phyloP scores from a whole-genome alignment of 2,888 invertebrate genomes.

The Kryphioiulus occultus region DNA sequence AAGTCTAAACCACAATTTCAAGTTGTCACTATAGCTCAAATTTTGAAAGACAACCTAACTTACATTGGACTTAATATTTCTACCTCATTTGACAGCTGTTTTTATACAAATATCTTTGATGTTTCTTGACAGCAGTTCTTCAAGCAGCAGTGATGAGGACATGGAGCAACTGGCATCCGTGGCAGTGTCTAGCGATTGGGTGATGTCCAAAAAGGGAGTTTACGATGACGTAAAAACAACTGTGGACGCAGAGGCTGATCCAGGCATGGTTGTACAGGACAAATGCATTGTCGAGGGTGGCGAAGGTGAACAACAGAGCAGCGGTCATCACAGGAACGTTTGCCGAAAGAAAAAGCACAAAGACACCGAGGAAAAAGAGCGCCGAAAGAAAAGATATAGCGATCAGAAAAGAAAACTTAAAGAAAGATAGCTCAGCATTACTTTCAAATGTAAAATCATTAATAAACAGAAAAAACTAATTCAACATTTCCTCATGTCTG shows the following conservation, averaged over 20 bases:
- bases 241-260: background rate
- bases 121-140: background rate
- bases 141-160: constrained; percentile 31
- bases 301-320: background rate
- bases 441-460: too few relatives aligned
- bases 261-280: background rate
- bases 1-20: background rate
- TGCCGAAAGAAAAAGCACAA: background rate
- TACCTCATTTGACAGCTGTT: too few relatives aligned
- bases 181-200: constrained; percentile 49
- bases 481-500: too few relatives aligned
- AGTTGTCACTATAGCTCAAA: background rate
- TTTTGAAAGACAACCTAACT: too few relatives aligned
- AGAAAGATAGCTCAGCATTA: too few relatives aligned
- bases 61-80: too few relatives aligned
- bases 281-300: background rate
- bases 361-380: background rate
- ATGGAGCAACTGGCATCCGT: constrained; percentile 1
- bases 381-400: background rate
- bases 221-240: background rate
- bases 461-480: too few relatives aligned
- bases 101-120: background rate
- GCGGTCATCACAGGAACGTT: background rate
- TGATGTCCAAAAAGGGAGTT: constrained; percentile 16
- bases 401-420: background rate